Evolutionary conservation across 2,113 vertebrate genomes (phyloP), one percentile per base, ranked within the genome.

Genomic region (Gallinago undulata): DNA sequence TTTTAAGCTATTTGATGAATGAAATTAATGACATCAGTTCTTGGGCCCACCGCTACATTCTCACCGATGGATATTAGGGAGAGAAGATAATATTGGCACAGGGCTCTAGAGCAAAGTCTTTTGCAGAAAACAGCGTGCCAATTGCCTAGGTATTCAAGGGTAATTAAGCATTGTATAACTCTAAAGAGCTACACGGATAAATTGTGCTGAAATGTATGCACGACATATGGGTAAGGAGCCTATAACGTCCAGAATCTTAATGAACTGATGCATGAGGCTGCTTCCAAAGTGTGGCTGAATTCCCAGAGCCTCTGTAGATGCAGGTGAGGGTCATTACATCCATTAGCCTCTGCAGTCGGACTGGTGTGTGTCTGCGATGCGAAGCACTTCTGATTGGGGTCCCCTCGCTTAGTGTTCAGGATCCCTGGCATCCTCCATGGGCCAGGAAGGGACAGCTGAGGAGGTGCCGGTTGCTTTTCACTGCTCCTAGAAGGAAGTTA

Each of bases 281-380:
- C 53, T 74, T 89, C 24, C 8, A 51, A 33, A 0, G 4, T 4
- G 23, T 23, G 51, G 51, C 66, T 68, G 57, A 59, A 47, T 63
- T n/a, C 41, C 55, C 23, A 30, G 28, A n/a, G 35, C 51, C 48
- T 35, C 47, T 24, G 1, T 2, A 6, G 10, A 9, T 7, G 30
- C 53, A 27, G 5, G 0, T 1, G 3, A 28, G 22, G 33, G 48
- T 45, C 81, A 8, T 39, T 11, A 5, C n/a, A 2, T 69, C 35
- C 35, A 13, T 39, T 25, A 63, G 10, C 51, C 43, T 48, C 59
- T 39, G 24, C 60, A 27, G 1, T 43, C 50, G 15, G 45, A 13
- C 24, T 17, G 6, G 11, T 13, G 8, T 6, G 2, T 6, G 5
- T 30, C 56, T 77, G 33, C n/a, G 41, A 13, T 1, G 1, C 68